Base-by-base conservation (phyloP, 2,888 invertebrate genomes). In the Hirudinaria manillensis region DNA sequence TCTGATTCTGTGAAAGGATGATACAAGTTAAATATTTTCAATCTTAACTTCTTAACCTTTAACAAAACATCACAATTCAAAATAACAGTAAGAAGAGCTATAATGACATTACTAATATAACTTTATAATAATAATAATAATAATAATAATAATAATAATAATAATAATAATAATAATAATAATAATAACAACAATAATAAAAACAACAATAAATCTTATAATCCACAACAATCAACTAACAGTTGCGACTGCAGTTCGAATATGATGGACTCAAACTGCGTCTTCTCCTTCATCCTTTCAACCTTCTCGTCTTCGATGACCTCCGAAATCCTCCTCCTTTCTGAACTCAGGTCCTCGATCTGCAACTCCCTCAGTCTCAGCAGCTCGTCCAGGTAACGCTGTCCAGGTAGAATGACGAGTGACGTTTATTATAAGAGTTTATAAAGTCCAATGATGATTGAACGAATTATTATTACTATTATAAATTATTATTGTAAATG, bases 341-440 rank as follows among this genome's bases (percentile, higher is more conserved):
- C 80, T 77, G 2, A 76, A 21, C 2, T 65, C 75, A 71, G 81
- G 80, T 45, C 77, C 75, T 66, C 81, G 68, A 76, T 45, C 74
- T 82, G 81, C 29, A 78, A 71, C 70, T 82, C 81, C 38, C 81
- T 77, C 61, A 80, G 77, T 45, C 82, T 75, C 24, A 81, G 78
- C 51, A 81, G 76, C 73, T 82, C 82, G 72, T 82, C 82, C 67
- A 82, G 75, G 74, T 82, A 82, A 36, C 81, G 81, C 82, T 82
- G 68, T 3, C 16, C 45, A 7, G 45, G 45, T 45, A n/a, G n/a
- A n/a, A n/a, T n/a, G n/a, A n/a, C n/a, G n/a, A 38, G 24, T 66
- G 66, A 21, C 13, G 16, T n/a, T 66, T 66, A 66, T 66, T 66
- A 66, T 66, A 19, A 13, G 16, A 19, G 24, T 66, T n/a, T 66